These are phyloP conservation scores for Pemphigus obesinymphae DNA, from an alignment of 1,140 invertebrate genomes.

Conservation along the genomic window DNA sequence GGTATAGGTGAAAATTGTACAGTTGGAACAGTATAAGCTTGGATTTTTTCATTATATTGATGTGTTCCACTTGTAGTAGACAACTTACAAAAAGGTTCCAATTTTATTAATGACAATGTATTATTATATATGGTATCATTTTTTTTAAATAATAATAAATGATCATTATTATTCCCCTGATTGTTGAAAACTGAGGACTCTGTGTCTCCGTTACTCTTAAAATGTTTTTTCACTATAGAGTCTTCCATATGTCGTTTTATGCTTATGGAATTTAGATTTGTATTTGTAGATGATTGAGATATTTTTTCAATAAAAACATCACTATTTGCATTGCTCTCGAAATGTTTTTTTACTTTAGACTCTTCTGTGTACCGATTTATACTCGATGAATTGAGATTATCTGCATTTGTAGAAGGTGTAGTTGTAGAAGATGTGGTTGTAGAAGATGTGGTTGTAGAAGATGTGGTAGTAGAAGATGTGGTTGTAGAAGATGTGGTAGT, in stretches of 20 bases:
- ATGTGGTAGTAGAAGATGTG: too few relatives aligned
- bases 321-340: neutral
- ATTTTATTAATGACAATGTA: neutral
- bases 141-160: neutral
- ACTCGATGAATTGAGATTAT: too few relatives aligned
- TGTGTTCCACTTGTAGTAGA: neutral
- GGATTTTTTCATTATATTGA: neutral
- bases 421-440: too few relatives aligned
- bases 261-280: neutral
- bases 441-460: too few relatives aligned
- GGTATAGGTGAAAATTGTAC: neutral
- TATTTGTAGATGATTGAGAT: neutral
- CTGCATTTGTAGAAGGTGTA: neutral
- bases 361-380: too few relatives aligned
- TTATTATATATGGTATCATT: neutral
- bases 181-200: neutral
- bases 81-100: neutral
- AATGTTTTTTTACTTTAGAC: too few relatives aligned
- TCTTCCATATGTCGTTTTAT: neutral
- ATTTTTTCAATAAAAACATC: neutral
- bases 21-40: neutral
- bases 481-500: too few relatives aligned
- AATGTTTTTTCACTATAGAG: neutral
- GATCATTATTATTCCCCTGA: neutral
- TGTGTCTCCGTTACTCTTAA: neutral